phyloP scores from a whole-genome alignment of 2,113 vertebrate genomes.

The Crotalus tigris region DNA sequence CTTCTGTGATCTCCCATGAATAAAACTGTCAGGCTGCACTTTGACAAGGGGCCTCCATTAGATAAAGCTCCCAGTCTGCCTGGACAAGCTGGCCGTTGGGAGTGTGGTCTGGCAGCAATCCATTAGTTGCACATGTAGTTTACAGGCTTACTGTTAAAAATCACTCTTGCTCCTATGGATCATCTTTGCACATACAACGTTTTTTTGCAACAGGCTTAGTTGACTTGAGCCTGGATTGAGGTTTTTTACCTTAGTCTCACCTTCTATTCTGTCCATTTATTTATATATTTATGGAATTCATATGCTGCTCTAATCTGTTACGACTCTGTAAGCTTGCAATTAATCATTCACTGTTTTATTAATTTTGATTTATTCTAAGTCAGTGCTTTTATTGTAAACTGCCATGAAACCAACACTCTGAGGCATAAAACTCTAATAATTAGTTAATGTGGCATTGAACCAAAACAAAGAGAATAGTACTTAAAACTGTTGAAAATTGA shows the following conservation, averaged over 20 bases:
- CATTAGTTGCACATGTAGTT: background rate
- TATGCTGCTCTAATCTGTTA: background rate
- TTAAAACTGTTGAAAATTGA: background rate
- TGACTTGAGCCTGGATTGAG: background rate
- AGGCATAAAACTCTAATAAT: background rate
- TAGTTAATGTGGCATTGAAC: background rate
- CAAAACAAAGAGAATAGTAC: background rate
- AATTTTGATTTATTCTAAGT: background rate
- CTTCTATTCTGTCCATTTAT: background rate
- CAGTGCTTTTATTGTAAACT: background rate
- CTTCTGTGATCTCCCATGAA: background rate
- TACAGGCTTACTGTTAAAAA: background rate
- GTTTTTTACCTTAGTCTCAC: background rate
- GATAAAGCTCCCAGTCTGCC: background rate
- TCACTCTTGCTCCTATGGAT: background rate
- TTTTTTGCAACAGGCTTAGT: background rate
- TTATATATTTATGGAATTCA: background rate
- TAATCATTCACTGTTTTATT: background rate
- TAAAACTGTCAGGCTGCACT: background rate
- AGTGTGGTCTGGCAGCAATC: background rate
- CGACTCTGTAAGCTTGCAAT: background rate
- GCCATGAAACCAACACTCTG: background rate
- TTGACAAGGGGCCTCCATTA: background rate
- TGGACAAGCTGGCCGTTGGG: background rate
- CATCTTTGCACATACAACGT: background rate